These are phyloP conservation scores for Hermetia illucens DNA, from an alignment of 1,140 invertebrate genomes.

Conservation along the genomic window DNA sequence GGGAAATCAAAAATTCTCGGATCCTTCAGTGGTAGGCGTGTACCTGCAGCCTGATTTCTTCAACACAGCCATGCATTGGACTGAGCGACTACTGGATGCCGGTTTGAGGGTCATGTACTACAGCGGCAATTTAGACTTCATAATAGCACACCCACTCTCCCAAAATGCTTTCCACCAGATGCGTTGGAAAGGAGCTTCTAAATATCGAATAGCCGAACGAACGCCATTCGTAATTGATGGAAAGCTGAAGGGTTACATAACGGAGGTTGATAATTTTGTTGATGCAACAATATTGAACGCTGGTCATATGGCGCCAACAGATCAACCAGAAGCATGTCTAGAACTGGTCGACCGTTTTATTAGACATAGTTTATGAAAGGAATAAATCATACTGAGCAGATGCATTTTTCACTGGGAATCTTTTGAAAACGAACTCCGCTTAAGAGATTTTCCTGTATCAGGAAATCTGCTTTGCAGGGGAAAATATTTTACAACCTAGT, in stretches of 20 bases:
- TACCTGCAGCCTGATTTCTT: constrained; percentile 61
- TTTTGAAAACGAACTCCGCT: no score
- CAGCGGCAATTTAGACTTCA: constrained; percentile 75
- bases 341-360: constrained; percentile 58
- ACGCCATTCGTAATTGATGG: not conserved
- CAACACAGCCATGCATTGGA: constrained; percentile 56
- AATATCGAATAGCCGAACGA: not conserved
- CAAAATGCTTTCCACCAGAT: constrained; percentile 34
- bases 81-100: constrained; percentile 42
- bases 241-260: constrained; percentile 32
- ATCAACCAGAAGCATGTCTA: constrained; percentile 45
- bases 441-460: no score
- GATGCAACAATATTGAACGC: constrained; percentile 48
- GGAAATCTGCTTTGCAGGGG: no score
- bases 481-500: no score
- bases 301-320: constrained; percentile 51
- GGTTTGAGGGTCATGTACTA: constrained; percentile 28
- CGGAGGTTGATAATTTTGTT: constrained; percentile 40
- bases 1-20: constrained; percentile 39
- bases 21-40: constrained; percentile 40
- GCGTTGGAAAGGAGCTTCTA: not conserved
- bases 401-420: no score
- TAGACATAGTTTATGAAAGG: constrained; percentile 25
- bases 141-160: constrained; percentile 65
- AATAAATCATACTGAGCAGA: no score